Evolutionary conservation across 2,888 invertebrate species (phyloP), one percentile per base, ranked within the genome.

Genomic region (Drosophila helvetica): DNA sequence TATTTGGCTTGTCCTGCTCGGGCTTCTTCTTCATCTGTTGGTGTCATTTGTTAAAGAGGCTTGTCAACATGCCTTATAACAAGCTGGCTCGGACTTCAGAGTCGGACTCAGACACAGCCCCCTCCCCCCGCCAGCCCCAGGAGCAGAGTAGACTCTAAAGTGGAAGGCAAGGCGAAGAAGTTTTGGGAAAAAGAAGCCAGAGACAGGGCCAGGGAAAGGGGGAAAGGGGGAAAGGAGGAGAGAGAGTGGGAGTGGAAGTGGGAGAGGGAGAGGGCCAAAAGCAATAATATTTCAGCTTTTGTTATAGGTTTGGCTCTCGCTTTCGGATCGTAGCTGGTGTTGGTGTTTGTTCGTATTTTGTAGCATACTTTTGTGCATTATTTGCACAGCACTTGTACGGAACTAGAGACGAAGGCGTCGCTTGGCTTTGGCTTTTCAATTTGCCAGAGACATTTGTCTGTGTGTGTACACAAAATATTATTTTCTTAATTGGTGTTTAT

Each of bases 11-110:
- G 79, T 79, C 75, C 78, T 78, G 77, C 77, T 77, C 65, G 74
- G 76, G 73, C 77, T 75, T 70, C 59, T 77, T 54, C 78, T 77
- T 77, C 67, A 62, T 69, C 83, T 83, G 88, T 80, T 90, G 90
- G 89, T 90, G 90, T 90, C 90, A 90, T 90, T 90, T 90, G 90
- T 86, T 90, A 90, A 90, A 90, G 90, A 90, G 90, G 90, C 90
- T 90, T 90, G 90, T 90, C 90, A 90, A 90, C 90, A 90, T 87
- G 89, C 78, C 90, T 84, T 86, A 82, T 89, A 89, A 88, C 89
- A 87, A 87, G 80, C 88, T 80, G 76, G 79, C 80, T 83, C 86
- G 88, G 79, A 72, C 84, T 78, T 83, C 61, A 63, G 61, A 66
- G 74, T 72, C 68, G 48, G 59, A 67, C 63, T 67, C 55, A 65